phyloP scores from a whole-genome alignment of 2,888 invertebrate species.

The Zygaena filipendulae region DNA sequence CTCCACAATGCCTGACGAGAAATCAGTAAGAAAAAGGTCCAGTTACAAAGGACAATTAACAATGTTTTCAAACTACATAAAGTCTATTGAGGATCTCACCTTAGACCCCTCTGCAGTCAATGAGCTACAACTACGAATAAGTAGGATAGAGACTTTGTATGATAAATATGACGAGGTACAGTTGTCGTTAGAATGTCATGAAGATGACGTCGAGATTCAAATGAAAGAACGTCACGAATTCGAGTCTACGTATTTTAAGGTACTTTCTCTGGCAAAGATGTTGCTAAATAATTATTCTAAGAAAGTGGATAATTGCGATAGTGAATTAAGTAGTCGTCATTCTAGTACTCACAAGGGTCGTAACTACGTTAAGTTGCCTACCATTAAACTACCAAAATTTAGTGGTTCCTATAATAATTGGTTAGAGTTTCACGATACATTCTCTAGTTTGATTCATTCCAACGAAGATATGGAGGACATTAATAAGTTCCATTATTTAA shows the following conservation, averaged over 20 bases:
- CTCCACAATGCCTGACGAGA: background rate
- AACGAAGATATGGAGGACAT: background rate
- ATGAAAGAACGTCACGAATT: background rate
- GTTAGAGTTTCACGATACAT: conserved; percentile 20
- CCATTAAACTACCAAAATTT: conserved; percentile 19
- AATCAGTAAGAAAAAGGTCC: background rate
- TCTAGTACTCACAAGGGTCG: background rate
- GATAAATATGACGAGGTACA: background rate
- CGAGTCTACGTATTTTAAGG: background rate
- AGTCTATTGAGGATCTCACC: background rate
- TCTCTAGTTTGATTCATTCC: conserved; percentile 16
- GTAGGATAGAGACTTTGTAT: background rate
- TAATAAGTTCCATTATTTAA: background rate
- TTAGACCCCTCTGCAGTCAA: background rate
- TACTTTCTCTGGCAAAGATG: background rate
- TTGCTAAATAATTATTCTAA: background rate
- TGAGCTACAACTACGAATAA: background rate
- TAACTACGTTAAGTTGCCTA: conserved; percentile 11
- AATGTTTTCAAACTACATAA: background rate
- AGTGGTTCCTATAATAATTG: conserved; percentile 15
- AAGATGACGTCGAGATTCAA: background rate
- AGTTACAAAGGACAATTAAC: background rate
- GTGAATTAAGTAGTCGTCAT: background rate
- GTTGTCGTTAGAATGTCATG: background rate
- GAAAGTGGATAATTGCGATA: background rate